Evolutionary conservation across 2,888 invertebrate species (phyloP), one percentile per base, ranked within the genome.

Genomic region (Polymixis flavicincta): DNA sequence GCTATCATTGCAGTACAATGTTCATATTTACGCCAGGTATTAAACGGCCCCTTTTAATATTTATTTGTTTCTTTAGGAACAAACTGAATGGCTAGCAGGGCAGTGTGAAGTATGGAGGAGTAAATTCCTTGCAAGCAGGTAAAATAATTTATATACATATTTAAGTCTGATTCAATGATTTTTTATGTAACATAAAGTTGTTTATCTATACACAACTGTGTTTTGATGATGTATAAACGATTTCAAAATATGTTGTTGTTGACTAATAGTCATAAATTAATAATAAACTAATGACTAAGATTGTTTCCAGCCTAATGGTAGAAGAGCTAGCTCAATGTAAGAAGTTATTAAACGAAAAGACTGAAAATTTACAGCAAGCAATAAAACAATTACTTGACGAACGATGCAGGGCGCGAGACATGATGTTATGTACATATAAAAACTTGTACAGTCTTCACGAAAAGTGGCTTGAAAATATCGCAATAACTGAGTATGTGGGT

Each of bases 91-190:
- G 97, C 95, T 99, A 55, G 98, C 98, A 28, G 99, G 99, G 0
- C 99, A 99, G 91, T 99, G 99, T 92, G 99, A 99, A 96, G 99
- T 99, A 68, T 99, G 99, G 99, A 97, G 99, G 82, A 99, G 99
- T 92, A 99, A 99, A 97, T 99, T 99, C 94, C 96, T 99, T 87
- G 99, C 99, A 42, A 98, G 98, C 96, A 98, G 98, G 98, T 98
- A 95, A 85, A 60, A 42, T 25, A 32, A n/a, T n/a, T n/a, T n/a
- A n/a, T n/a, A n/a, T n/a, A n/a, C n/a, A 25, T 52, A 57, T 25
- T 17, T 25, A 17, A 19, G 9, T 37, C 19, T 37, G 14, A 65
- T 71, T 42, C 0, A 63, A 32, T 63, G 1, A 25, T 32, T 11
- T 25, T 22, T 22, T 45, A 8, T 45, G 4, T n/a, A 1, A 28